Conservation (phyloP, 2,797 vertebrate genomes). For the Danionella dracula region DNA sequence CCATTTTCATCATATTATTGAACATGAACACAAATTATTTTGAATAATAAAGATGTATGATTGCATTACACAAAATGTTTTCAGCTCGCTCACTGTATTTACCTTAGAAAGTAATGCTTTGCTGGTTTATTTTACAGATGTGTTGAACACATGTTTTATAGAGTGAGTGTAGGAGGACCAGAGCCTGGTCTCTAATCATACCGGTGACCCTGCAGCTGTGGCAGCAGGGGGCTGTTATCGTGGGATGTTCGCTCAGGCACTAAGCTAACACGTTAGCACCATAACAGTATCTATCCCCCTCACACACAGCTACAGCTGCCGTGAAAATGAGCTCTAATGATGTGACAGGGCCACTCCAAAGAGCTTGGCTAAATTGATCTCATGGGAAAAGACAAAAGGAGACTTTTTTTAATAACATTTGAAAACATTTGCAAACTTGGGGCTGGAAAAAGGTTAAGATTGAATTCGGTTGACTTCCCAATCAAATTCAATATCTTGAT, state of each 20-base stretch:
- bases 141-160: background rate
- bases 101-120: background rate
- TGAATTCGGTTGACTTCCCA: too few species aligned
- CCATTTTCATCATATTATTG: too few species aligned
- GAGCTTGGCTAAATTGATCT: conserved; percentile 16
- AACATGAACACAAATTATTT: too few species aligned
- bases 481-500: too few species aligned
- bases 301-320: conserved; percentile 23
- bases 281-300: background rate
- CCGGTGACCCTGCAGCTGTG: conserved; percentile 1
- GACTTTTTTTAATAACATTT: background rate
- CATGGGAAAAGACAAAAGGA: background rate
- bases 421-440: conserved; percentile 21
- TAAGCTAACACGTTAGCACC: conserved; percentile 1
- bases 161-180: background rate
- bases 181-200: conserved; percentile 19
- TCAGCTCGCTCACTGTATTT: too few species aligned
- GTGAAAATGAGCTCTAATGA: conserved; percentile 25
- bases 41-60: too few species aligned
- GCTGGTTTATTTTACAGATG: conserved; percentile 4
- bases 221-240: conserved; percentile 9
- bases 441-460: too few species aligned
- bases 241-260: background rate
- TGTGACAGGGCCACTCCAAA: conserved; percentile 20
- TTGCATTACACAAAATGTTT: too few species aligned